phyloP scores from a whole-genome alignment of 1,140 invertebrate genomes.

The Oryzaephilus surinamensis region DNA sequence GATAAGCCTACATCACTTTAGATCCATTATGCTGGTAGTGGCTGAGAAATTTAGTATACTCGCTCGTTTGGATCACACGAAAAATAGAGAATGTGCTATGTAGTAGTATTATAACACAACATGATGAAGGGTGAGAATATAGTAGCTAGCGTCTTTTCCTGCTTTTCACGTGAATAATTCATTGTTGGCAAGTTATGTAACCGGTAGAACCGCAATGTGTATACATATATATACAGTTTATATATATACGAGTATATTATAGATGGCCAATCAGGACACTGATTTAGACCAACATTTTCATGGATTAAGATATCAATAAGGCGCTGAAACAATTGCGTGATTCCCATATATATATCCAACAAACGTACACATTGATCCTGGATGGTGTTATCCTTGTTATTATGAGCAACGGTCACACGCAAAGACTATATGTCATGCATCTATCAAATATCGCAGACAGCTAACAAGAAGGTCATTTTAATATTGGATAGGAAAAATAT shows the following conservation, averaged over 20 bases:
- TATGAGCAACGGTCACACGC: too few relatives aligned
- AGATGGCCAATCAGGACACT: slow-evolving; percentile 13
- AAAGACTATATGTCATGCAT: too few relatives aligned
- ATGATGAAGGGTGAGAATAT: not conserved
- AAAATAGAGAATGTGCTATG: slow-evolving; percentile 14
- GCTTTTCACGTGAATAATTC: slow-evolving; percentile 12
- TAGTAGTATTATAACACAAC: not conserved
- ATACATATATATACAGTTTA: too few relatives aligned
- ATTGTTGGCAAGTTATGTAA: slow-evolving; percentile 13
- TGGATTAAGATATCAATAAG: slow-evolving; percentile 16
- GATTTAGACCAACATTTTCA: slow-evolving; percentile 7
- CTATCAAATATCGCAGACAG: too few relatives aligned
- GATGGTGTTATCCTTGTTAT: too few relatives aligned
- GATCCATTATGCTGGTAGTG: slow-evolving; percentile 13
- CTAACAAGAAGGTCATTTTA: too few relatives aligned
- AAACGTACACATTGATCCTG: too few relatives aligned
- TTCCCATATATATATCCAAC: too few relatives aligned
- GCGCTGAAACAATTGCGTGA: slow-evolving; percentile 15
- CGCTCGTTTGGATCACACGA: slow-evolving; percentile 13
- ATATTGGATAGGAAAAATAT: too few relatives aligned
- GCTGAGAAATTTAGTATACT: slow-evolving; percentile 18
- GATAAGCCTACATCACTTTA: slow-evolving; percentile 17
- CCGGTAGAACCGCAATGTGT: slow-evolving; percentile 6
- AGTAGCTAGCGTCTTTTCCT: slow-evolving; percentile 9
- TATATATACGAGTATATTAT: too few relatives aligned